Evolutionary conservation across 2,797 vertebrate genomes (phyloP).

Genomic region (Characodon lateralis): DNA sequence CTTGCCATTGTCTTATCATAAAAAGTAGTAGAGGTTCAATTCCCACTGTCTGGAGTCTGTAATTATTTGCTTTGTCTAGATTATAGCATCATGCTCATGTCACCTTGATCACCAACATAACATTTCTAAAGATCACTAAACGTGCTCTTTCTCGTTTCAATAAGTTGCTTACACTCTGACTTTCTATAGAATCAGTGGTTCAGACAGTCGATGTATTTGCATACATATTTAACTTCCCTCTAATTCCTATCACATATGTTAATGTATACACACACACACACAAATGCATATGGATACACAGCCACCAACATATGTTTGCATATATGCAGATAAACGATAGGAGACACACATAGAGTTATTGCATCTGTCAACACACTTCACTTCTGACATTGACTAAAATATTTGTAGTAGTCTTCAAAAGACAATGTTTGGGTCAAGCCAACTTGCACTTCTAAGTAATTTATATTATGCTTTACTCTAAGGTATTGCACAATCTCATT

Average conservation of each 20-base stretch:
- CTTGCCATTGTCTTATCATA: not conserved
- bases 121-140: not conserved
- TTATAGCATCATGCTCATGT: not conserved
- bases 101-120: not conserved
- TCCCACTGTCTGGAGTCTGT: not conserved
- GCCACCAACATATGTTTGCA: slow-evolving; percentile 53
- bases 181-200: slow-evolving; percentile 50
- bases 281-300: slow-evolving; percentile 38
- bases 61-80: not conserved
- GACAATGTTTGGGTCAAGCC: slow-evolving; percentile 91
- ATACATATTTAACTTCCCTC: slow-evolving; percentile 65
- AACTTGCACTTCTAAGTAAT: slow-evolving; percentile 95
- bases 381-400: slow-evolving; percentile 73
- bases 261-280: slow-evolving; percentile 54
- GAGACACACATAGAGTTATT: slow-evolving; percentile 51
- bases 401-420: slow-evolving; percentile 84
- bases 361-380: slow-evolving; percentile 49
- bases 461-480: slow-evolving; percentile 95
- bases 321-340: slow-evolving; percentile 49
- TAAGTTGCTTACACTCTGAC: slow-evolving; percentile 24
- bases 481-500: slow-evolving; percentile 99
- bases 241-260: slow-evolving; percentile 3
- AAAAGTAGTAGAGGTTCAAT: not conserved
- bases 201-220: slow-evolving; percentile 62
- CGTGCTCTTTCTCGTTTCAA: slow-evolving; percentile 3